Evolutionary conservation across 1,140 invertebrate species (phyloP).

Genomic region (Batillaria attramentaria): DNA sequence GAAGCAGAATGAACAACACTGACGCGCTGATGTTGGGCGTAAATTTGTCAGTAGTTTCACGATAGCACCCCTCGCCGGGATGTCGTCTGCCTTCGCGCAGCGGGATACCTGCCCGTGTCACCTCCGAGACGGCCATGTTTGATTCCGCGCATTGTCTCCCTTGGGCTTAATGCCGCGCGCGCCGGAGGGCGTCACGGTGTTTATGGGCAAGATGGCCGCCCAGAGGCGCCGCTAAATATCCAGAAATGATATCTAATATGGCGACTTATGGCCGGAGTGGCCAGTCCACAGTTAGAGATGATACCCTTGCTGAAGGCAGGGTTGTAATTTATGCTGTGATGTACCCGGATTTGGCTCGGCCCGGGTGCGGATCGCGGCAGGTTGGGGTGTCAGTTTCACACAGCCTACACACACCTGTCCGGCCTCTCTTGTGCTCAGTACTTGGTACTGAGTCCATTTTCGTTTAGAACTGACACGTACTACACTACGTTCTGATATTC

Average conservation of each 20-base stretch:
- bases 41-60: conserved; percentile 2
- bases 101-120: conserved; percentile 3
- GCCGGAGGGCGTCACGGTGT: not conserved
- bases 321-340: not conserved
- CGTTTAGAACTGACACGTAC: not conserved
- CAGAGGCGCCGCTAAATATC: conserved; percentile 11
- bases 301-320: not conserved
- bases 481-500: not conserved
- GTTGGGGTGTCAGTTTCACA: not conserved
- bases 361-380: not conserved
- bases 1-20: too few relatives aligned
- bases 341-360: conserved; percentile 11
- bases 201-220: conserved; percentile 2
- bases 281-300: not conserved
- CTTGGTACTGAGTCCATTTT: not conserved
- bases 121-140: conserved; percentile 16
- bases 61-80: not conserved
- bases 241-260: conserved; percentile 15
- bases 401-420: not conserved
- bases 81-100: conserved; percentile 8
- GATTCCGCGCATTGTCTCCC: conserved; percentile 10
- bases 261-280: not conserved
- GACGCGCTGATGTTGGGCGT: too few relatives aligned
- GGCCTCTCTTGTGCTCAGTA: not conserved
- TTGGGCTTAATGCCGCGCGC: not conserved